Base-by-base conservation (phyloP, 1,140 invertebrate genomes). In the Saccostrea echinata region DNA sequence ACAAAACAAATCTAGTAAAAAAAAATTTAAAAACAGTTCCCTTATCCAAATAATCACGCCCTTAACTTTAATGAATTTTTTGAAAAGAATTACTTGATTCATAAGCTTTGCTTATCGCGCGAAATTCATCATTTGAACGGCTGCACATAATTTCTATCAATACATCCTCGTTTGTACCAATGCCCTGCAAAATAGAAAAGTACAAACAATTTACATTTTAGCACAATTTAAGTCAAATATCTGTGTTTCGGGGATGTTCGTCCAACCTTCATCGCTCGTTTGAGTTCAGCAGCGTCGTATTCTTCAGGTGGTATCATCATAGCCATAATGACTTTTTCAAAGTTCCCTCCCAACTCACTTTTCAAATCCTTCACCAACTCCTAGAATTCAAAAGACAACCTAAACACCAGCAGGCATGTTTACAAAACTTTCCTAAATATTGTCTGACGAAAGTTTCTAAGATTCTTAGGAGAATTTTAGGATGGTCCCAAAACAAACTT, bases 111-210 rank as follows among this genome's bases (percentile, higher is more conserved):
- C 92, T 94, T 4, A 96, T 90, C 55, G 92, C 93, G 33, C 92
- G 90, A 61, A 96, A 95, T 91, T 96, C 94, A 52, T 90, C 90
- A 90, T 96, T 96, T 51, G 92, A 94, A 87, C 95, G 93, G 9
- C 95, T 95, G 86, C 95, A 95, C 88, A 96, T 91, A 35, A 96
- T 95, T 89, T 96, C 95, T 86, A 96, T 95, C 84, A 96, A 90
- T 13, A 91, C 91, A 88, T 94, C 93, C 87, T 95, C 96, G 91
- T 95, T 95, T 80, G 96, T 96, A 35, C 96, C 96, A 51, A 95
- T 84, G 43, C 96, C 96, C 92, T 95, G 43, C 43, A 43, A 9
- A 43, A 43, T 43, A 43, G 4, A 9, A 43, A 43, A 43, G 9
- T 43, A 43, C 43, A 43, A 43, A 43, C 43, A 43, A 43, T 43